Conservation (phyloP, 2,888 invertebrate genomes). For the Iselma pallidipennis region DNA sequence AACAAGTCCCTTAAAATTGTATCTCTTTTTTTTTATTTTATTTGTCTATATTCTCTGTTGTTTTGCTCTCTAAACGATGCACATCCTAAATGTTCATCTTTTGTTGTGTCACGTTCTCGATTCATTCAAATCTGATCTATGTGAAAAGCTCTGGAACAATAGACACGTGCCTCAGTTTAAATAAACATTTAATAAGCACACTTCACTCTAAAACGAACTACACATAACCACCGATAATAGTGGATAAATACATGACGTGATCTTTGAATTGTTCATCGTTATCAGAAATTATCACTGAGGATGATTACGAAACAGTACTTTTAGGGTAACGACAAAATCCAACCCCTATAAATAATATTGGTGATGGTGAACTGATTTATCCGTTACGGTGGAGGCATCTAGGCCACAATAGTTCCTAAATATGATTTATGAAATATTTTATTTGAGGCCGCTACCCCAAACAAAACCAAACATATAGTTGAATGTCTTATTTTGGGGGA, state of each 20-base stretch:
- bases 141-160: conserved; percentile 32
- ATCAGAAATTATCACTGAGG: background rate
- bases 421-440: conserved; percentile 57
- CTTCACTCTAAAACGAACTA: conserved; percentile 24
- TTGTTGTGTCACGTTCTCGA: conserved; percentile 25
- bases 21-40: background rate
- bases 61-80: background rate
- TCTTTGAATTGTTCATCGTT: background rate
- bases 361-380: conserved; percentile 46
- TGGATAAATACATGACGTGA: conserved; percentile 8
- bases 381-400: conserved; percentile 45
- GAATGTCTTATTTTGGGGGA: conserved; percentile 27
- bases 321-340: conserved; percentile 25
- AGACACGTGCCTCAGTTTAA: conserved; percentile 53
- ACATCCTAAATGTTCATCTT: conserved; percentile 10
- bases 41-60: background rate
- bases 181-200: conserved; percentile 49
- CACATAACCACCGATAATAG: conserved; percentile 8
- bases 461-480: conserved; percentile 47
- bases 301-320: background rate
- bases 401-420: conserved; percentile 53
- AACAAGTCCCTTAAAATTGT: background rate
- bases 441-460: conserved; percentile 53
- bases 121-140: conserved; percentile 23
- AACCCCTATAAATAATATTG: conserved; percentile 30